phyloP scores from a whole-genome alignment of 1,140 invertebrate species.

The Lordiphosa collinella region DNA sequence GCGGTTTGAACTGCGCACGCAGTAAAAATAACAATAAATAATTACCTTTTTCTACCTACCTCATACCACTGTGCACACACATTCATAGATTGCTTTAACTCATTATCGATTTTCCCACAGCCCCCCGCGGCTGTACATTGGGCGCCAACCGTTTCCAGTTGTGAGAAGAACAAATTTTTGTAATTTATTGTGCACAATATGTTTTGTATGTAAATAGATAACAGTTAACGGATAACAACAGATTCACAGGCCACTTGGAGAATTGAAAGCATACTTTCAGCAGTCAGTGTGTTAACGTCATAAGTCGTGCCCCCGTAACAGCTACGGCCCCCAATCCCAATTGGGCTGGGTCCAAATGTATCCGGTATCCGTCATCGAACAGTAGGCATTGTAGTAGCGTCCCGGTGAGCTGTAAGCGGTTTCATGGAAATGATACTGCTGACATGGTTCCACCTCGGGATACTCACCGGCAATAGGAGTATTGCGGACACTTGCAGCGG shows the following conservation, averaged over 20 bases:
- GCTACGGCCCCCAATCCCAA: constrained; percentile 80
- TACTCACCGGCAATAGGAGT: constrained; percentile 88
- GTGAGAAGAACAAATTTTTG: background rate
- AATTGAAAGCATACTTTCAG: constrained; percentile 35
- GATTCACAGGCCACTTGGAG: constrained; percentile 12
- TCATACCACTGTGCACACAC: too few species aligned
- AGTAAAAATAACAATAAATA: too few species aligned
- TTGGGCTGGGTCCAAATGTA: constrained; percentile 92
- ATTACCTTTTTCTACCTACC: too few species aligned
- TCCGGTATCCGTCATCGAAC: constrained; percentile 93
- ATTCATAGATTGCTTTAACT: too few species aligned
- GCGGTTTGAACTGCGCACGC: too few species aligned
- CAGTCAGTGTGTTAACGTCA: constrained; percentile 58
- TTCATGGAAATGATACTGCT: background rate
- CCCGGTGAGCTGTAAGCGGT: constrained; percentile 83
- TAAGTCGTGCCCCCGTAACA: background rate
- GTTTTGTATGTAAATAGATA: constrained; percentile 15
- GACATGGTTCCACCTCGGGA: background rate
- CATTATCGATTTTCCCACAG: background rate
- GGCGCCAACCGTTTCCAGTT: constrained; percentile 3
- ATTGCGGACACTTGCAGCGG: constrained; percentile 91
- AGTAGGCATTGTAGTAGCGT: constrained; percentile 93
- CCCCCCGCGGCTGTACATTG: constrained; percentile 1
- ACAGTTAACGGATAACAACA: constrained; percentile 9
- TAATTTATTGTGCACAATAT: constrained; percentile 11